Evolutionary conservation across 1,140 invertebrate species (phyloP), one percentile per base, ranked within the genome.

Genomic region (Cataglyphis hispanica): DNA sequence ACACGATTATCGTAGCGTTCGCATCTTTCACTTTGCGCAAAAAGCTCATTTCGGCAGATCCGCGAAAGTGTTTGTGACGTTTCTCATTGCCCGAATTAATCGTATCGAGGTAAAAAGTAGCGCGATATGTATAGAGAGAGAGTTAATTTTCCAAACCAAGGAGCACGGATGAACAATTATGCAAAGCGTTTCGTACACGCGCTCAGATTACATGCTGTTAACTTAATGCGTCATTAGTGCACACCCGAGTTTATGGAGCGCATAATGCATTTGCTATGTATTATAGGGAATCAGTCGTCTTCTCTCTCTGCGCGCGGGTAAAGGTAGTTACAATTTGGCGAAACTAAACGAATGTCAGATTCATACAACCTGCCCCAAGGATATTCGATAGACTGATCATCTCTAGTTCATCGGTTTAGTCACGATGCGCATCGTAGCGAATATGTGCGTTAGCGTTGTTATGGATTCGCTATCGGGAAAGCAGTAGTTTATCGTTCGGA

Each of bases 331-430:
- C 25, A 67, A 13, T 22, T 37, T 2, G 53, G 22, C 13, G 86
- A 88, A 75, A 76, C 86, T 78, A 76, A 89, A 77, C 88, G 85
- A 84, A 86, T 86, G 84, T 89, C 84, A 78, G 77, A 37, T 84
- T 72, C 70, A 78, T 86, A 46, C 53, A 46, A 89, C 67, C 22
- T 86, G 81, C 66, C 87, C 84, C 72, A 75, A 78, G 88, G 88
- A 89, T 89, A 86, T 86, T 89, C 88, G 84, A 89, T 84, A 86
- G 72, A 84, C 85, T 81, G 87, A 89, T 89, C 66, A 78, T 50
- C 46, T 16, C 46, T 46, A 80, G 84, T 46, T 85, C 75, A 83
- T 83, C 67, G 78, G 53, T 83, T 83, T 74, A 72, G 78, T 83
- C 60, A 64, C 50, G 64, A 69, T 69, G 67, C 53, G 22, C 63